These are phyloP conservation scores for Stenodema calcarata DNA, from an alignment of 2,888 invertebrate species.

Conservation along the genomic window DNA sequence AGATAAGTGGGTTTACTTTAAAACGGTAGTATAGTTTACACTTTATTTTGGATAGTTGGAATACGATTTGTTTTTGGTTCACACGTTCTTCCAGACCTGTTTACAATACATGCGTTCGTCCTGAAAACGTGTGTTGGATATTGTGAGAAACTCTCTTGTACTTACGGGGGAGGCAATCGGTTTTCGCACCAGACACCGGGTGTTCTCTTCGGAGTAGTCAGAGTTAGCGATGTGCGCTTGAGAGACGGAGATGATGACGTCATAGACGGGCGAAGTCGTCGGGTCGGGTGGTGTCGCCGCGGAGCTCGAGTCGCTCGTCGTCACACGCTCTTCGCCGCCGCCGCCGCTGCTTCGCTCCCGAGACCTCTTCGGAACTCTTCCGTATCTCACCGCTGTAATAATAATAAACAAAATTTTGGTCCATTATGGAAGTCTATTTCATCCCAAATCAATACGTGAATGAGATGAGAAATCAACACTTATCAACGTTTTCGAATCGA, in stretches of 20 bases:
- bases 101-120: no score
- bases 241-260: constrained; percentile 79
- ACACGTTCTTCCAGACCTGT: no score
- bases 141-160: neutral
- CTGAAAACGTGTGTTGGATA: no score
- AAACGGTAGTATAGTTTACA: no score
- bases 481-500: no score
- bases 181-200: constrained; percentile 72
- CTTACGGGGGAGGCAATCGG: constrained; percentile 71
- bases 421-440: no score
- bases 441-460: no score
- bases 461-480: no score
- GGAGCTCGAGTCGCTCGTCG: constrained; percentile 57
- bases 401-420: no score
- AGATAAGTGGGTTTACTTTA: no score
- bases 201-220: constrained; percentile 85
- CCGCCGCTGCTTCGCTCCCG: constrained; percentile 76
- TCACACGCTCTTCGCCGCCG: constrained; percentile 60
- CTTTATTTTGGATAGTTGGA: no score
- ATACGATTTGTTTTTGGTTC: no score
- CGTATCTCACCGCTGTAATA: constrained; percentile 91
- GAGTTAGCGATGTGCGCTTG: constrained; percentile 88
- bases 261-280: constrained; percentile 65
- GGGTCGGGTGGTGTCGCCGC: constrained; percentile 54
- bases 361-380: constrained; percentile 92